Base-by-base conservation (phyloP, 1,140 invertebrate genomes). In the Drosophila azteca region DNA sequence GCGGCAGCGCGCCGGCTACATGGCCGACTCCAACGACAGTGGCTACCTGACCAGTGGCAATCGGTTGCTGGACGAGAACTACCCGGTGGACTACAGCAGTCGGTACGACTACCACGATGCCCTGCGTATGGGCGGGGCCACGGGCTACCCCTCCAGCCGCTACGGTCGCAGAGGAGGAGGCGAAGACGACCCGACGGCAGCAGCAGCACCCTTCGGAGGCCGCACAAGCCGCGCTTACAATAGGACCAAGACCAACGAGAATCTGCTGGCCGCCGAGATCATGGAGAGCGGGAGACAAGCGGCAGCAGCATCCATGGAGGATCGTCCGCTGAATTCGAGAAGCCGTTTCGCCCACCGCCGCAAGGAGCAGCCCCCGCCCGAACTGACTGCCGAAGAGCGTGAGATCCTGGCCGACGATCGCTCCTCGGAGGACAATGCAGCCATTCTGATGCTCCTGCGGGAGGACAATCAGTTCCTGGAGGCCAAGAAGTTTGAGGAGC, bases 401-500 rank as follows among this genome's bases (percentile, higher is more conserved):
- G 90, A 85, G 54, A 85, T 90, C 35, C 49, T 91, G 15, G 77
- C 82, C 44, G 90, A 89, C 63, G 90, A 85, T 71, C 81, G 90
- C 0, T 91, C 90, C 4, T 91, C 90, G 2, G 90, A 90, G 29
- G 90, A 91, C 39, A 91, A 91, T 77, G 89, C 88, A 6, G 90
- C 90, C 29, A 91, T 91, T 20, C 49, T 91, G 11, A 17, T 88
- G 74, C 69, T 84, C 43, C 60, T 91, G 31, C 90, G 65, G 80
- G 92, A 80, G 88, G 92, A 85, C 91, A 93, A 85, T 92, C 92
- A 92, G 92, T 92, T 83, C 92, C 92, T 82, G 90, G 93, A 90
- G 50, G 85, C 90, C 17, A 90, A 90, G 51, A 92, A 93, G 6
- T 92, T 95, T 7, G 93, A 93, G 59, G 96, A 96, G 62, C 93